These are phyloP conservation scores for Sterrhoptilus dennistouni DNA, from an alignment of 2,113 vertebrate genomes.

Conservation along the genomic window DNA sequence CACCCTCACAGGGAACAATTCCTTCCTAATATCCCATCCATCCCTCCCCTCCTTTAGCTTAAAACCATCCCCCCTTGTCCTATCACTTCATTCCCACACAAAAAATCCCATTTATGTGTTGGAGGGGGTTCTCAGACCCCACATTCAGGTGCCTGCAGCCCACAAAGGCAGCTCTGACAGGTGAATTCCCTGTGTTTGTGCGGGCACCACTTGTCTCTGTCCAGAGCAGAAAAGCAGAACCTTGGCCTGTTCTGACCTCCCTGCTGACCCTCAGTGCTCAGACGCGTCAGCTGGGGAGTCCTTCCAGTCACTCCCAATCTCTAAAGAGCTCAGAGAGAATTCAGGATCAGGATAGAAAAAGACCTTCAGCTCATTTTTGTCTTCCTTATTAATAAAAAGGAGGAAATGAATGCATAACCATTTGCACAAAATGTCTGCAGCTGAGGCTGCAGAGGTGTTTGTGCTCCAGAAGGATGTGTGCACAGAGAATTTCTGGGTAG, in stretches of 20 bases:
- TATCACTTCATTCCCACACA: rapidly evolving
- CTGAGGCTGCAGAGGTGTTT: neutral
- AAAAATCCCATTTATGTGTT: rapidly evolving
- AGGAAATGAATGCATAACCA: neutral
- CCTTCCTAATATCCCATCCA: neutral
- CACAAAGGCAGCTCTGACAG: neutral
- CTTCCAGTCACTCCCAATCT: neutral
- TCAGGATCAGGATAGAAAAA: neutral
- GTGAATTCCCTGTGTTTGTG: rapidly evolving
- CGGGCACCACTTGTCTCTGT: neutral
- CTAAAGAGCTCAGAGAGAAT: neutral
- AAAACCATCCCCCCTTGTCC: neutral
- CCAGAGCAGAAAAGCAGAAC: neutral
- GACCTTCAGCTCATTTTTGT: neutral
- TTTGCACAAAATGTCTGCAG: neutral
- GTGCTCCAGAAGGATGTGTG: neutral
- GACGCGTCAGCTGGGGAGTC: neutral
- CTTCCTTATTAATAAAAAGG: neutral
- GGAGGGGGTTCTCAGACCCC: neutral
- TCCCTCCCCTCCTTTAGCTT: rapidly evolving
- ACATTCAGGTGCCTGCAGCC: neutral
- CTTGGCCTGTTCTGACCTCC: neutral
- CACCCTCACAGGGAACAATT: neutral
- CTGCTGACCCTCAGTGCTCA: neutral
- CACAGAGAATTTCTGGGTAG: neutral